phyloP scores from a whole-genome alignment of 2,797 vertebrate genomes.

The Catharus ustulatus region DNA sequence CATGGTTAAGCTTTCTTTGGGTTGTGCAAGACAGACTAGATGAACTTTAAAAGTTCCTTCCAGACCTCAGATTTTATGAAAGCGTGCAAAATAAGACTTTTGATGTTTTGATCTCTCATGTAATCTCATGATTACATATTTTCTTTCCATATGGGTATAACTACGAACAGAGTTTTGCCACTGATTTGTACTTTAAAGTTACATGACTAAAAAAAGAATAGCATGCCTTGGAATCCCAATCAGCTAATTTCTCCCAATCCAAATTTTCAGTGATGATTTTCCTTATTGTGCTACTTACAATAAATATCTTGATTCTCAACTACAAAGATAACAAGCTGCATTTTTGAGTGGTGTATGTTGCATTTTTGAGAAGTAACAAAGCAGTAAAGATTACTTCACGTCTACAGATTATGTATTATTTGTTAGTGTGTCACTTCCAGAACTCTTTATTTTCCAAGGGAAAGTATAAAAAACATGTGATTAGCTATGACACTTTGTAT shows the following conservation, averaged over 20 bases:
- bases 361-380: conserved; percentile 52
- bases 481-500: conserved; percentile 64
- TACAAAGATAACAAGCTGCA: conserved; percentile 3
- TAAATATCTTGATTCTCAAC: neutral
- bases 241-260: neutral
- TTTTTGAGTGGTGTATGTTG: neutral
- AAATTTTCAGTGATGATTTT: conserved; percentile 15
- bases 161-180: neutral
- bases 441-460: conserved; percentile 58
- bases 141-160: neutral
- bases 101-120: neutral
- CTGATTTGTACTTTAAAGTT: neutral
- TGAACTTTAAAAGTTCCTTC: neutral
- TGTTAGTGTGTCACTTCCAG: conserved; percentile 68
- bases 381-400: conserved; percentile 56
- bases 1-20: neutral
- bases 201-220: neutral
- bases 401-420: conserved; percentile 66
- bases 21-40: neutral
- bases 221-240: neutral
- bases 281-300: neutral
- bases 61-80: neutral
- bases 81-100: neutral
- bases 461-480: conserved; percentile 59
- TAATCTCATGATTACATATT: neutral